A percentile compares a stretch with the other conserved stretches of the same genome.
These are phyloP conservation scores for Argentina silus DNA, from an alignment of 2,797 vertebrate genomes.

Conservation along the genomic window DNA sequence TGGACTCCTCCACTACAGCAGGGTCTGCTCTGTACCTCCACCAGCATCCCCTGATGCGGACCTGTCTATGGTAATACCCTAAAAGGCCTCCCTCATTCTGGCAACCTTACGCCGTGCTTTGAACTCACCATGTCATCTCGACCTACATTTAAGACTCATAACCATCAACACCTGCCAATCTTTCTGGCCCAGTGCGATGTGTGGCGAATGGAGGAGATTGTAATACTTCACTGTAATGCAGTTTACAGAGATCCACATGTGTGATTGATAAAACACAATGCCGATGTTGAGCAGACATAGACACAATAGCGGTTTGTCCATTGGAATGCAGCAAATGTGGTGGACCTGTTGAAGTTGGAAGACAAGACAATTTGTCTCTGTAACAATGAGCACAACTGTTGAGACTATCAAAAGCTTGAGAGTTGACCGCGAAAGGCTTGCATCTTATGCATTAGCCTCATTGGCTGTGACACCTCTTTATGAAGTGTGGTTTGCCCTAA, in stretches of 20 bases:
- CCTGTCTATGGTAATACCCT: not conserved
- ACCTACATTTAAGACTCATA: conserved; percentile 6
- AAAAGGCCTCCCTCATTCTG: not conserved
- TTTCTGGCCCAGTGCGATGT: conserved; percentile 25
- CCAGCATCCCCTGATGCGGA: not conserved
- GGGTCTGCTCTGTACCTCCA: not conserved
- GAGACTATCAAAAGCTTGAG: too few relatives aligned
- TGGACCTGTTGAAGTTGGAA: too few relatives aligned
- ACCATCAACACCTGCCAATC: conserved; percentile 6
- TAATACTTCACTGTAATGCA: conserved; percentile 12
- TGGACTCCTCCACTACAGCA: not conserved
- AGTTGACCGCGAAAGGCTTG: too few relatives aligned
- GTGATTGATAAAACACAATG: conserved; percentile 49
- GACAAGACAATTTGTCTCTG: too few relatives aligned
- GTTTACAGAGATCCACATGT: conserved; percentile 41
- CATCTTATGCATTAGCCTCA: too few relatives aligned
- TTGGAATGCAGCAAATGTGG: not conserved
- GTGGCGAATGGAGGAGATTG: conserved; percentile 10
- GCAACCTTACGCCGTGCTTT: too few relatives aligned
- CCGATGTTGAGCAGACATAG: conserved; percentile 25
- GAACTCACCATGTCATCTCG: not conserved
- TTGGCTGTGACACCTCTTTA: too few relatives aligned
- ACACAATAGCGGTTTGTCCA: not conserved
- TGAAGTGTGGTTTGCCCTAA: too few relatives aligned
- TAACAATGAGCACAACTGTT: too few relatives aligned